These are phyloP conservation scores for Belonocnema kinseyi DNA, from an alignment of 1,140 invertebrate species.

Conservation along the genomic window DNA sequence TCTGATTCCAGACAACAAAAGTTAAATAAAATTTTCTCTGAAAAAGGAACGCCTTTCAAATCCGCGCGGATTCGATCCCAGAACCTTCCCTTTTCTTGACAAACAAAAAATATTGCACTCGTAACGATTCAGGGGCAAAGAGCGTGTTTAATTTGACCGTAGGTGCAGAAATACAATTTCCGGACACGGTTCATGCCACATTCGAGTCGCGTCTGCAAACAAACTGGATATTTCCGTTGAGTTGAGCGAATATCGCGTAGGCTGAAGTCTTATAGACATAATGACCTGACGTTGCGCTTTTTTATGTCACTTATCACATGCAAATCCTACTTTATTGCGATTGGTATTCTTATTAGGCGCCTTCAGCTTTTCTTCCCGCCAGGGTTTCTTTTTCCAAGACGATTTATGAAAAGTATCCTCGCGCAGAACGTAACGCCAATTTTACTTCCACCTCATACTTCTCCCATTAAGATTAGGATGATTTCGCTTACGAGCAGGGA, in stretches of 20 bases:
- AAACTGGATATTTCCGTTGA: constrained; percentile 22
- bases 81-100: no score
- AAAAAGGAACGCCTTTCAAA: no score
- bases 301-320: constrained; percentile 66
- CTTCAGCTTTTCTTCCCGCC: neutral
- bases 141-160: constrained; percentile 15
- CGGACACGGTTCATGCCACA: neutral
- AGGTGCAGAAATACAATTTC: neutral
- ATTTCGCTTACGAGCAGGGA: constrained; percentile 20
- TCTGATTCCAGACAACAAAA: neutral
- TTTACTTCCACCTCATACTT: neutral
- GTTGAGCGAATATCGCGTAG: constrained; percentile 6
- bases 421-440: neutral
- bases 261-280: constrained; percentile 37
- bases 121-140: neutral
- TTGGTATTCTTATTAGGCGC: constrained; percentile 67
- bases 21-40: neutral
- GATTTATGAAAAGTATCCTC: constrained; percentile 38
- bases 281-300: constrained; percentile 62
- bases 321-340: constrained; percentile 69
- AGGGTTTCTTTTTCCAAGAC: constrained; percentile 33
- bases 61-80: no score
- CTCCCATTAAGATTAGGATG: constrained; percentile 21
- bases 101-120: neutral
- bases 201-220: neutral